Conservation (phyloP, 2,113 vertebrate species). For the Callipepla californica region DNA sequence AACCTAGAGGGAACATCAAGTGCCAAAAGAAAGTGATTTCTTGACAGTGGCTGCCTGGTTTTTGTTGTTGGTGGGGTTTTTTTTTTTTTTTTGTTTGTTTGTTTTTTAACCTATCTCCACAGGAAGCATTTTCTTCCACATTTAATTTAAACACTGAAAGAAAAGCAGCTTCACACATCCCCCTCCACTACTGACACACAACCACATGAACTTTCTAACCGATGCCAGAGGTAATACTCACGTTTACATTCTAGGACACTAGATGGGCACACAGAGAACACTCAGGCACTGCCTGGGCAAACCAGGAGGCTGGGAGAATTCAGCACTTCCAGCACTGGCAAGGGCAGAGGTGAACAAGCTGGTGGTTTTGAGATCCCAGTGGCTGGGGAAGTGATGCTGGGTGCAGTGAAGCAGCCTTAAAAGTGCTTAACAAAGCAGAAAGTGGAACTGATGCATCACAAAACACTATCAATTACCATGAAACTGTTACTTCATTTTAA, state of each 20-base stretch:
- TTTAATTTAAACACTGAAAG: background rate
- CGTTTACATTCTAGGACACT: background rate
- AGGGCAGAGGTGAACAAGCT: background rate
- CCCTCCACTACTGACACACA: background rate
- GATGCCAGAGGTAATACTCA: background rate
- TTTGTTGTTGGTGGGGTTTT: too few species aligned
- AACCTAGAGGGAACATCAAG: background rate
- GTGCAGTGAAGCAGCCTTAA: constrained; percentile 21
- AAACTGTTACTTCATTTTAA: constrained; percentile 60
- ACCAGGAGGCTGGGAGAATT: background rate
- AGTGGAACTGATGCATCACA: constrained; percentile 68
- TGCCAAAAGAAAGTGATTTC: background rate
- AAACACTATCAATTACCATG: constrained; percentile 57
- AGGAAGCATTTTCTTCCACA: background rate
- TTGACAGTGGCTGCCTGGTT: background rate
- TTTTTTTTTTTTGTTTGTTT: background rate
- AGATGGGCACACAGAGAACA: background rate
- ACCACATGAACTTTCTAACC: background rate
- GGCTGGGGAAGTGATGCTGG: background rate
- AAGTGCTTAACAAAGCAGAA: constrained; percentile 74
- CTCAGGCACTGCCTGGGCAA: background rate
- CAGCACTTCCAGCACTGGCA: background rate
- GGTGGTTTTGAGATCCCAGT: background rate
- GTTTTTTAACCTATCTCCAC: background rate
- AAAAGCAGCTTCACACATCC: background rate